Evolutionary conservation across 2,113 vertebrate species (phyloP), one percentile per base, ranked within the genome.

Genomic region (Gavialis gangeticus): DNA sequence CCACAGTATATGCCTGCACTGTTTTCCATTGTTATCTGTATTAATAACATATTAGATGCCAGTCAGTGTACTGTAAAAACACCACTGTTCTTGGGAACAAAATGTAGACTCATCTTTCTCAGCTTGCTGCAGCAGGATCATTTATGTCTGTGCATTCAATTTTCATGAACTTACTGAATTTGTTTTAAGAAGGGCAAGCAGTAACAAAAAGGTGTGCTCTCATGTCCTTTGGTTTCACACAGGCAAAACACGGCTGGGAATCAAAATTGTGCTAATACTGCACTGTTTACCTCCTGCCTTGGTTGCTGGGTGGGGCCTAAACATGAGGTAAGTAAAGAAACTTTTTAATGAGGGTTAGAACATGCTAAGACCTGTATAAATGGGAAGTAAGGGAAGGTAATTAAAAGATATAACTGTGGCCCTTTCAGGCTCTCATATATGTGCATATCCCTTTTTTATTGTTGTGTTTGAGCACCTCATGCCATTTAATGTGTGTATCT

Each of bases 221-320:
- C 85, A 92, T 64, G 83, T 78, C 82, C 91, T 93, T 66, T 89
- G 63, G 55, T 58, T 90, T 94, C 75, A 69, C 62, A 57, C 37
- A 77, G 54, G 62, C n/a, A 84, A 60, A 84, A 84, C 14, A 88
- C 77, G 15, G 7, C 55, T 82, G 46, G 64, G 89, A 92, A 84
- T 54, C 46, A 79, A 67, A 94, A 73, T 19, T 25, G 83, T 15
- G 56, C 63, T 76, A 55, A 63, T 60, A 37, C 13, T n/a, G 27
- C 64, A 67, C 30, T 67, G 15, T n/a, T 30, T 8, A 73, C 69
- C 21, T 22, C 34, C 46, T 46, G 24, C 22, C 34, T 73, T 37
- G 37, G 82, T 37, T 83, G 84, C 87, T 85, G 54, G 30, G 28
- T 22, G 59, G 56, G n/a, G 27, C 16, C 54, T 60, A 28, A 76